Evolutionary conservation across 2,113 vertebrate genomes (phyloP), one percentile per base, ranked within the genome.

Genomic region (Rhinoptilus africanus): DNA sequence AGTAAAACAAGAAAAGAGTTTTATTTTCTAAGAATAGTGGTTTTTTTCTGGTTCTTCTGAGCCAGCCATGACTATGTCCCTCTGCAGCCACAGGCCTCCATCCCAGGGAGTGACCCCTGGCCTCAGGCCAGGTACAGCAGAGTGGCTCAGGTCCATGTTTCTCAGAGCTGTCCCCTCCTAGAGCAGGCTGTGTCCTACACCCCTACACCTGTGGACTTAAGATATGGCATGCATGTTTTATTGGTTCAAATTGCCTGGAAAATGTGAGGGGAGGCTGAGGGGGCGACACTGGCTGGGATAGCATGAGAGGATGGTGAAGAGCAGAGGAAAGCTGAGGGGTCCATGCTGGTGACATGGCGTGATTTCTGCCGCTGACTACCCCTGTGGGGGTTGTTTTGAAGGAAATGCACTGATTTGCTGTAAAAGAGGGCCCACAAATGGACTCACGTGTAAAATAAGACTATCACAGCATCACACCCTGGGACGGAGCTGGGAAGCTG

Each of bases 201-300:
- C 9, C 19, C 32, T 2, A 0, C n/a, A 19, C 43, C 12, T 2
- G 2, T 35, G 39, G 39, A 68, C 4, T 60, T 35, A 1, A 34
- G 43, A 32, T 76, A 34, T 0, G 9, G 21, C 4, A 4, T 8
- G 20, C 3, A 1, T 62, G 37, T 62, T 87, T 80, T 66, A 69
- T 57, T 6, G 7, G 17, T 73, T 91, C 54, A 62, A 4, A 86
- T 48, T 51, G 43, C 34, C 68, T 80, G 68, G 26, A 63, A 83
- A 73, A 53, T 0, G 2, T 56, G 57, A 39, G 20, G 18, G 26
- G 16, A 57, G 20, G 37, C 54, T 82, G 66, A 50, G 30, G 13
- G 24, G 6, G n/a, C 2, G 9, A 28, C 2, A 8, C 47, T 75
- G 74, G 27, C 48, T 82, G 57, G 60, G 37, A 17, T 5, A 43